Conservation (phyloP, 2,113 vertebrate genomes). For the Mormoops blainvillei region DNA sequence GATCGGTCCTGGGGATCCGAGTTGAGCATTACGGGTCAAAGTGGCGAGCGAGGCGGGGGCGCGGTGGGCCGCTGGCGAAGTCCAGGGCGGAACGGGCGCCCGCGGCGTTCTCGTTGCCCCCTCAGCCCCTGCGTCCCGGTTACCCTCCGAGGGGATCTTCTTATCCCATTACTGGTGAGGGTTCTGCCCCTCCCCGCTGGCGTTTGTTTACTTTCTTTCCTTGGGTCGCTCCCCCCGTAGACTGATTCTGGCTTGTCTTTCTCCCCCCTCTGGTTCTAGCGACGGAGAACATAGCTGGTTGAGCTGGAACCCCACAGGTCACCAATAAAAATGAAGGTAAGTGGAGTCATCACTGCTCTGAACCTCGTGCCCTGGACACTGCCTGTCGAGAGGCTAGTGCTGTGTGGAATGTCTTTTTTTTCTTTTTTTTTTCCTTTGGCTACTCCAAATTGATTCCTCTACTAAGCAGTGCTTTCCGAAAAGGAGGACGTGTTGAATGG, state of each 20-base stretch:
- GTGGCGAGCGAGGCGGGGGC: conserved; percentile 35
- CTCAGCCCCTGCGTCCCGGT: neutral
- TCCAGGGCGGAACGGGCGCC: conserved; percentile 19
- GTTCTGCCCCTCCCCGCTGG: conserved; percentile 17
- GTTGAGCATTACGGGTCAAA: conserved; percentile 35
- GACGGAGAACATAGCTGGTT: conserved; percentile 71
- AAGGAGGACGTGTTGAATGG: conserved; percentile 36
- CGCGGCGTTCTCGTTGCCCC: neutral
- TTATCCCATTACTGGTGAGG: neutral
- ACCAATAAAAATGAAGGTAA: conserved; percentile 94
- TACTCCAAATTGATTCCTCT: conserved; percentile 9
- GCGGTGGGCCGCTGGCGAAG: conserved; percentile 47
- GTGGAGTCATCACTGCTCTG: conserved; percentile 56
- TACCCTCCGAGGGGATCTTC: neutral
- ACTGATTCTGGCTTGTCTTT: conserved; percentile 50
- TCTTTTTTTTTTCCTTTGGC: neutral
- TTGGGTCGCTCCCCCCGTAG: neutral
- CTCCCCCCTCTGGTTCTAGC: conserved; percentile 16
- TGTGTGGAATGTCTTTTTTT: conserved; percentile 46
- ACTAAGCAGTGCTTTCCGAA: conserved; percentile 23
- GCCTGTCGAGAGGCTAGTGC: neutral
- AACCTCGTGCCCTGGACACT: conserved; percentile 11
- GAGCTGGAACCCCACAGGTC: conserved; percentile 95
- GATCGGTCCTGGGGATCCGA: neutral
- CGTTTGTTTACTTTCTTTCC: conserved; percentile 71